phyloP scores from a whole-genome alignment of 2,797 vertebrate species.

The Acanthurus leucopareius region DNA sequence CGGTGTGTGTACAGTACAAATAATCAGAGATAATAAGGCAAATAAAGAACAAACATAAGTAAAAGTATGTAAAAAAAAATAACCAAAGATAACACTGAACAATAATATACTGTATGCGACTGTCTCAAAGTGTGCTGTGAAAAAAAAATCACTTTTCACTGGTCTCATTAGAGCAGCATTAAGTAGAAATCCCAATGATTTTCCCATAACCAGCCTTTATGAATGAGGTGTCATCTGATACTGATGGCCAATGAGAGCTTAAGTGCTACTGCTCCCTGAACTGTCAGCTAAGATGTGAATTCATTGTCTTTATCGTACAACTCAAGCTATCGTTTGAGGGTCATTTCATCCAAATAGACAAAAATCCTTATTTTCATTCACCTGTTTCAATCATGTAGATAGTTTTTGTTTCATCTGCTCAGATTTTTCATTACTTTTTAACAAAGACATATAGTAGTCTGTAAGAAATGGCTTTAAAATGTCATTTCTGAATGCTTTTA shows the following conservation, averaged over 20 bases:
- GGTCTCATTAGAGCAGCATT: slow-evolving; percentile 6
- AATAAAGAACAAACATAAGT: slow-evolving; percentile 24
- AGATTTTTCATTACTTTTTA: not conserved
- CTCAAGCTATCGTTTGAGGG: no score
- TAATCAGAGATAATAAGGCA: slow-evolving; percentile 52
- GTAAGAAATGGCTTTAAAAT: not conserved
- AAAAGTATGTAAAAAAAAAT: slow-evolving; percentile 25
- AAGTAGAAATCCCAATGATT: not conserved
- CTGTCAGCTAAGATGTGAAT: not conserved
- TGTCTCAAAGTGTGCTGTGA: not conserved
- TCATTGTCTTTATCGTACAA: no score
- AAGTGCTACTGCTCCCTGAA: slow-evolving; percentile 12
- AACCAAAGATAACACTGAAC: slow-evolving; percentile 8
- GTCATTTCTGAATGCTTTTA: not conserved
- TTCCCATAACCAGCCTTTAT: not conserved
- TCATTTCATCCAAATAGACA: not conserved
- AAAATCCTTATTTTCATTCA: not conserved
- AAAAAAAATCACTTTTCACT: slow-evolving; percentile 1
- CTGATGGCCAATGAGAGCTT: not conserved
- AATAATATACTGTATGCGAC: not conserved
- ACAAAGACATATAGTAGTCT: not conserved
- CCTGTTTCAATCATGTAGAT: not conserved
- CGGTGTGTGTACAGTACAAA: slow-evolving; percentile 41
- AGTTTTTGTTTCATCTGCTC: not conserved
- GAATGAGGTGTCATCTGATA: not conserved